These are phyloP conservation scores for Siniperca scherzeri DNA, from an alignment of 2,797 vertebrate genomes.

Conservation along the genomic window DNA sequence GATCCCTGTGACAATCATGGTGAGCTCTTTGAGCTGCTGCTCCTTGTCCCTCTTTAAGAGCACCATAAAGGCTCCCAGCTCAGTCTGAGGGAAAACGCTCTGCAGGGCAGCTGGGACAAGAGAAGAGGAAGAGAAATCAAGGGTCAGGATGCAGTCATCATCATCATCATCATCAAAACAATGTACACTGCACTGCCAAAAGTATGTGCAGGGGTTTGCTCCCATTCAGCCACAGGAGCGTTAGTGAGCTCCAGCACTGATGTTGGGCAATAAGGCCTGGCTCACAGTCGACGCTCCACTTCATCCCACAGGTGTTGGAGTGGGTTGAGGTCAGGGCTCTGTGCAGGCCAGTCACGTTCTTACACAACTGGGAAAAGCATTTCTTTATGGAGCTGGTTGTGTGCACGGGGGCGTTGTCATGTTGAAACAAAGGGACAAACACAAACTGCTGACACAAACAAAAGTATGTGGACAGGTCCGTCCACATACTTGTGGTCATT, in stretches of 20 bases:
- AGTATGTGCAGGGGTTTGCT: not conserved
- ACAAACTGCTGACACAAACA: too few species aligned
- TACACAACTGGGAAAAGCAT: too few species aligned
- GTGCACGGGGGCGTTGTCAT: too few species aligned
- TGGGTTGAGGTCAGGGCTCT: too few species aligned
- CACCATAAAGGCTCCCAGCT: slow-evolving; percentile 88
- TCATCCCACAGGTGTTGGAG: too few species aligned
- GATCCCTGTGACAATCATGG: slow-evolving; percentile 91
- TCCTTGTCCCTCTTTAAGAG: slow-evolving; percentile 91
- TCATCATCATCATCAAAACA: not conserved
- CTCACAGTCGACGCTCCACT: too few species aligned
- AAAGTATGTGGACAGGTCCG: too few species aligned
- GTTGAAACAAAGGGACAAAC: too few species aligned
- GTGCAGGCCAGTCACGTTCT: not conserved
- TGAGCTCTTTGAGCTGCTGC: slow-evolving; percentile 88
- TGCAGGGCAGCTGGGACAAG: slow-evolving; percentile 89
- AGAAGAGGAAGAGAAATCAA: slow-evolving; percentile 14
- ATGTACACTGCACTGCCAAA: not conserved
- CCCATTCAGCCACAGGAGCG: not conserved
- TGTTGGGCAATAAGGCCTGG: too few species aligned
- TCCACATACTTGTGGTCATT: not conserved
- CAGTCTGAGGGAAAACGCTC: slow-evolving; percentile 90
- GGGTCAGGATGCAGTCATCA: not conserved
- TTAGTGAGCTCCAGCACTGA: not conserved
- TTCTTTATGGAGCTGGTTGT: too few species aligned